A percentile compares a stretch with the other conserved stretches of the same genome.
Conservation (phyloP, 2,113 vertebrate species). For the Gambusia affinis region DNA sequence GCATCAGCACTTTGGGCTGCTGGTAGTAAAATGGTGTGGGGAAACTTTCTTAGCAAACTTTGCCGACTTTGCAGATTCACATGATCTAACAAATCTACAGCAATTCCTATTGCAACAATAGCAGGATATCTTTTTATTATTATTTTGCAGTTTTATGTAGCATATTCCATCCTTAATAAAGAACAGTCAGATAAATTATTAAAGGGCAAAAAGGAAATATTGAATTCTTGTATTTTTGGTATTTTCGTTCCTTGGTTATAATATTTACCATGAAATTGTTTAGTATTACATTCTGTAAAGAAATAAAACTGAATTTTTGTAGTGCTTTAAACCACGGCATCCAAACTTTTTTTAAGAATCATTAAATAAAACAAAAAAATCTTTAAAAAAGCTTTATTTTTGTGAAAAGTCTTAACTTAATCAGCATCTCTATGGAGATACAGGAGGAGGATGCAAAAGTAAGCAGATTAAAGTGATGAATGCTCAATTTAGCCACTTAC, state of each 20-base stretch:
- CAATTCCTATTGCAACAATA: too few species aligned
- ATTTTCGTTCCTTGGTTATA: neutral
- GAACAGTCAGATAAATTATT: neutral
- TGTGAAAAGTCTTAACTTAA: neutral
- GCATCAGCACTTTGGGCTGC: too few species aligned
- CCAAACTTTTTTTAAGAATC: neutral
- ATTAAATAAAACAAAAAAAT: too few species aligned
- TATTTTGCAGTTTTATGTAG: too few species aligned
- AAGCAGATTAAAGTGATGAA: constrained; percentile 13
- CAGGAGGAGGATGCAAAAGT: neutral
- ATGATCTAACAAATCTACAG: too few species aligned
- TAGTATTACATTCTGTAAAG: neutral
- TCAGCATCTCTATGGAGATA: neutral
- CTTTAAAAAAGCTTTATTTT: neutral
- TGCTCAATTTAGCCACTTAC: constrained; percentile 28
- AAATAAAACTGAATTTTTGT: neutral
- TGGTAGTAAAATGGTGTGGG: too few species aligned
- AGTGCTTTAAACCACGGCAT: neutral
- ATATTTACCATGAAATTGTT: neutral
- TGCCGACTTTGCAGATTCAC: too few species aligned
- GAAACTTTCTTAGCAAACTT: too few species aligned
- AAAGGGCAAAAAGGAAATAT: neutral
- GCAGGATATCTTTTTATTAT: too few species aligned
- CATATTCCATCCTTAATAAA: too few species aligned
- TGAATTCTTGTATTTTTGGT: too few species aligned